phyloP scores from a whole-genome alignment of 1,140 invertebrate species.

The Cherax quadricarinatus region DNA sequence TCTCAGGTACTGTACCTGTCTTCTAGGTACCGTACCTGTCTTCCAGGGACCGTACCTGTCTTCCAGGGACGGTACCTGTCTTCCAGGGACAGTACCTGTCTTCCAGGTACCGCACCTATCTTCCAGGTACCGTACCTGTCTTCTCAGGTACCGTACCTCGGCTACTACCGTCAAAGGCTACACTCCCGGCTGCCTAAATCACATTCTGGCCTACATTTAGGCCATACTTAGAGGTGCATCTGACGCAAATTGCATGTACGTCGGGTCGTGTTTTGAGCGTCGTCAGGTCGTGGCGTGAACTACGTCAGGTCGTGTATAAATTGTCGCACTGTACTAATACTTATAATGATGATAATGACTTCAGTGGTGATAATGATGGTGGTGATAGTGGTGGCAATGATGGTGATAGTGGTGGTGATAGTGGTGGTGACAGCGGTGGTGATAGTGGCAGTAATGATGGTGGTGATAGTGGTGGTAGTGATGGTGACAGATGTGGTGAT shows the following conservation, averaged over 20 bases:
- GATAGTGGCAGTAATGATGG: not conserved
- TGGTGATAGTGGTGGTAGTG: not conserved
- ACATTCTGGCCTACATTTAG: too few relatives aligned
- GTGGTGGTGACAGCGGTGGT: not conserved
- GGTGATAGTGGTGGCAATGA: not conserved
- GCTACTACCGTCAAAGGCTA: too few relatives aligned
- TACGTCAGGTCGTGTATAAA: not conserved
- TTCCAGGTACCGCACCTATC: too few relatives aligned
- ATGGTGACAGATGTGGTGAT: constrained; percentile 1
- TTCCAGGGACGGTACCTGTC: too few relatives aligned
- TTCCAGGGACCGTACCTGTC: too few relatives aligned
- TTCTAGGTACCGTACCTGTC: too few relatives aligned
- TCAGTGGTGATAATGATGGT: not conserved
- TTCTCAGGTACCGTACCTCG: too few relatives aligned
- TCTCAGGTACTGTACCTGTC: too few relatives aligned
- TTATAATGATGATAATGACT: too few relatives aligned
- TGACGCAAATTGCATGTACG: not conserved
- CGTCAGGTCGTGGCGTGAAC: not conserved
- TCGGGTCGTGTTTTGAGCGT: not conserved
- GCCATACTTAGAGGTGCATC: not conserved
- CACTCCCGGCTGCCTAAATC: too few relatives aligned
- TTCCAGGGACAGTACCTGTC: too few relatives aligned
- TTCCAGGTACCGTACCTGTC: too few relatives aligned
- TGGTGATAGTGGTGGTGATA: not conserved
- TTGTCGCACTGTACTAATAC: not conserved